These are phyloP conservation scores for Actenoides hombroni DNA, from an alignment of 2,113 vertebrate genomes.

Conservation along the genomic window DNA sequence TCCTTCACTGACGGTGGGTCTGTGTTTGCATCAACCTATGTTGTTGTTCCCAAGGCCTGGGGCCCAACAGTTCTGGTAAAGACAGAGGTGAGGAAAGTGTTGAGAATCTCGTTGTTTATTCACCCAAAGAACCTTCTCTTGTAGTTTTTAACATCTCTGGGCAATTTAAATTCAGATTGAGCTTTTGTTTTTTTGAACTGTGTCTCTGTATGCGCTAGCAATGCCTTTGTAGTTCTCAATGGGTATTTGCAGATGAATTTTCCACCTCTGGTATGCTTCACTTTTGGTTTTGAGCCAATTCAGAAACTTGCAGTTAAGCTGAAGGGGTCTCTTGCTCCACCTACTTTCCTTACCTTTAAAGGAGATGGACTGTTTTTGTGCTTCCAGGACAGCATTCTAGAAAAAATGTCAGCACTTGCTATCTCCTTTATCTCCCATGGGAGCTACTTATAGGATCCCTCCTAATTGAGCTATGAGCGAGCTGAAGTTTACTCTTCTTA, in stretches of 20 bases:
- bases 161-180: neutral
- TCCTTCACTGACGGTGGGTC: no score
- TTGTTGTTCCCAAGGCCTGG: no score
- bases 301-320: neutral
- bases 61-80: no score
- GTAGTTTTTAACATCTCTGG: neutral
- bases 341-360: neutral
- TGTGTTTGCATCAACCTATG: no score
- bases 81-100: neutral
- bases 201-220: neutral
- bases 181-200: neutral
- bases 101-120: neutral
- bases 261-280: neutral
- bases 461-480: neutral
- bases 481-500: neutral
- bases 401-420: neutral
- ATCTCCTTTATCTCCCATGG: neutral
- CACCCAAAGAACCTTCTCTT: neutral
- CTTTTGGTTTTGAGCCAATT: neutral
- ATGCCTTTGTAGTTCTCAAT: neutral
- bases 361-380: neutral
- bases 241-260: no score
- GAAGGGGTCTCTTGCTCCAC: neutral
- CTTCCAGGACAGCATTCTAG: neutral
- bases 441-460: neutral